Base-by-base conservation (phyloP, 1,140 invertebrate genomes). In the Ctenoplectra terminalis region DNA sequence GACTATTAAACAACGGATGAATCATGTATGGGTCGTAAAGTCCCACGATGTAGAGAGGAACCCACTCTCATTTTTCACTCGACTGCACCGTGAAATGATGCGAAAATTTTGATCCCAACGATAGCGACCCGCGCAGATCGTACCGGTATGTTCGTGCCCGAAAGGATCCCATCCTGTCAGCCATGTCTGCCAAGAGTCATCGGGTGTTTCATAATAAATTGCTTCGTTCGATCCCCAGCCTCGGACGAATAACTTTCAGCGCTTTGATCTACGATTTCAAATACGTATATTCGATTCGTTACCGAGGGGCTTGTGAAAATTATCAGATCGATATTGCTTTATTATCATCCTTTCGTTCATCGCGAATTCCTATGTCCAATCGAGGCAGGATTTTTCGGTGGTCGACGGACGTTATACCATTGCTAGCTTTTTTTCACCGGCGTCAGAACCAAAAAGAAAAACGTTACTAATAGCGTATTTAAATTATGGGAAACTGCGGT, bases 401-500 rank as follows among this genome's bases (percentile, higher is more conserved):
- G 8, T n/a, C 26, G 23, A 20, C 61, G 29, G 6, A 4, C 15
- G 20, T 29, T 50, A 61, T 50, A 50, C 7, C 29, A 29, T 48
- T 31, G 72, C 20, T n/a, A 3, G 11, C 0, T 15, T 29, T 8
- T 6, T 46, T 76, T 43, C 1, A 2, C 20, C 61, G 13, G 48
- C 4, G 0, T 43, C 15, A 34, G 20, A 17, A 15, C n/a, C 52
- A 26, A 8, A 40, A 43, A 40, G 15, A 40, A 84, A 83, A 77
- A 77, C 54, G 34, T 76, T 60, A 72, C 84, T 56, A 84, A 77
- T 81, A 56, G 61, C 72, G 76, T 77, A 80, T 81, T 87, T 87
- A 87, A 87, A 87, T 87, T 84, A 84, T 72, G 85, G 72, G 73
- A 67, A 87, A 84, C 50, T 46, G 82, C 82, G 73, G 85, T 86